Conservation (phyloP, 2,888 invertebrate genomes). For the Pollenia amentaria region DNA sequence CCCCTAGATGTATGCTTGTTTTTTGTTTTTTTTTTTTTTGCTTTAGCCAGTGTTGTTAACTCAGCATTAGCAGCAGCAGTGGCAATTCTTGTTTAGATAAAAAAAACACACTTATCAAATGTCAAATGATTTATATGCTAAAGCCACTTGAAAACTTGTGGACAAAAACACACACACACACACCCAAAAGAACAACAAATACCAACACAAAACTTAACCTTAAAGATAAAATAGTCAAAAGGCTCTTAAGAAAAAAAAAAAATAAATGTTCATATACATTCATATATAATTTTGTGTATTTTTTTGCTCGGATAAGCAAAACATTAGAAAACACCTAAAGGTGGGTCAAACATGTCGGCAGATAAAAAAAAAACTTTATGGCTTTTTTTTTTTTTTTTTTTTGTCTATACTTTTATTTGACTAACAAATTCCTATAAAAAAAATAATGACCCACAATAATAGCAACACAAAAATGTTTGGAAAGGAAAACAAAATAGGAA, state of each 20-base stretch:
- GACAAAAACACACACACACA: background rate
- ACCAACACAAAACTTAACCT: background rate
- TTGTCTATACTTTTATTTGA: constrained; percentile 10
- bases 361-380: constrained; percentile 6
- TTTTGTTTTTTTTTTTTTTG: background rate
- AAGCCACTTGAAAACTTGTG: constrained; percentile 25
- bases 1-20: background rate
- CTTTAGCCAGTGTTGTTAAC: background rate
- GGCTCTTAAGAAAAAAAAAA: background rate
- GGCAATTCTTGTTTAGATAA: background rate
- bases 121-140: constrained; percentile 65
- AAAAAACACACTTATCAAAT: constrained; percentile 53
- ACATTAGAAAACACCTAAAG: constrained; percentile 54
- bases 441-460: constrained; percentile 30
- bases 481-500: background rate
- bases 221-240: constrained; percentile 31
- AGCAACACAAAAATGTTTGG: background rate
- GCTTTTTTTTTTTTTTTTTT: constrained; percentile 12
- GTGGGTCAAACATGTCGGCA: constrained; percentile 63
- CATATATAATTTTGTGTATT: background rate
- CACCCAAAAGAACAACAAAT: background rate
- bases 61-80: background rate
- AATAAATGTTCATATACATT: background rate
- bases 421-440: background rate
- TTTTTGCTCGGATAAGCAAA: constrained; percentile 46